Base-by-base conservation (phyloP, 2,888 invertebrate species). In the Pyrrhia umbra region DNA sequence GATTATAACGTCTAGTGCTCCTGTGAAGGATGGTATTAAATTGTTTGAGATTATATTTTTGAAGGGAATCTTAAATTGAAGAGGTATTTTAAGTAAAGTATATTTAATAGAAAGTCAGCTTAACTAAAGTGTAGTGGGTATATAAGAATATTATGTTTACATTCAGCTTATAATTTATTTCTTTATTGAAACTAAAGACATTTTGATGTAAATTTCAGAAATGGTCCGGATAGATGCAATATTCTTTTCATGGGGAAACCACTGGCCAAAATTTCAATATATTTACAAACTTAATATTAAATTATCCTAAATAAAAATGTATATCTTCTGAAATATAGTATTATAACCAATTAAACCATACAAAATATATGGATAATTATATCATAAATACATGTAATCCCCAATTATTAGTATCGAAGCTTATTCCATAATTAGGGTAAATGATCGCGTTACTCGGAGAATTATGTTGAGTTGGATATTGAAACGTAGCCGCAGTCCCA, bases 401-500 rank as follows among this genome's bases (percentile, higher is more conserved):
- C 8, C 18, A 49, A 42, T 52, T 25, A n/a, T 2, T 25, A 47
- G 40, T 43, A 34, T 39, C 20, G 13, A 9, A 42, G 13, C 40
- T 51, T 42, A 56, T 21, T 16, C n/a, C 18, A 25, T 49, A 59
- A 66, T 50, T 45, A 23, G 25, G 25, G 46, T 21, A 23, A 40
- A 30, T 18, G 34, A 13, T 72, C 59, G 40, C 50, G 27, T 72
- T 66, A 59, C 62, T 13, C 4, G 6, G 18, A 39, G 27, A 30
- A 37, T 54, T 50, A 68, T 43, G 15, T 69, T 18, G 40, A 37
- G 61, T 37, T 27, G 55, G 52, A 50, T 58, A 75, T 75, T 70
- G 76, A 70, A 75, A 70, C 34, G 46, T 58, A 39, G 25, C 25
- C 50, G 10, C 23, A 2, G 50, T 55, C 75, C 42, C 71, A 10